phyloP scores from a whole-genome alignment of 64 coral and sea anemone genomes.

The Pocillopora verrucosa region DNA sequence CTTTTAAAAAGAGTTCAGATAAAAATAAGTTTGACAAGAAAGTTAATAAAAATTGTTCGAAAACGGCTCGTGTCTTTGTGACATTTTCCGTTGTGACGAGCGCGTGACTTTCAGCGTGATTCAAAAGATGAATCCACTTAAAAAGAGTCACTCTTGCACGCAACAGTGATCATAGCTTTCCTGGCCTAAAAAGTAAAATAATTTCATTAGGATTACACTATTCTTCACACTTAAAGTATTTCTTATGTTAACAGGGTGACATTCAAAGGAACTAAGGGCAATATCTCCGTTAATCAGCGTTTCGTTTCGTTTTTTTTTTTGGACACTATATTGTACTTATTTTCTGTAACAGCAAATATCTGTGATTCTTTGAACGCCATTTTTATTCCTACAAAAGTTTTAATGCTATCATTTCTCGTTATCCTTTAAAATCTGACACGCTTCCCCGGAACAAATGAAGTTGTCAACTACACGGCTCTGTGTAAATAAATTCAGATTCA shows the following conservation, averaged over 20 bases:
- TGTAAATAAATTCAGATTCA: not conserved
- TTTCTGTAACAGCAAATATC: too few species aligned
- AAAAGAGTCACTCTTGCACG: not conserved
- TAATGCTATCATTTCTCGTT: too few species aligned
- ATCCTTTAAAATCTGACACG: too few species aligned
- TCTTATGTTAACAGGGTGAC: too few species aligned
- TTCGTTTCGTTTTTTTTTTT: too few species aligned
- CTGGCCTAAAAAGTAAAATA: not conserved
- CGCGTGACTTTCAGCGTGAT: slow-evolving; percentile 21
- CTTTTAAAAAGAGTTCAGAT: not conserved
- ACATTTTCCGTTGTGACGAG: not conserved
- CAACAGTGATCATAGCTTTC: not conserved
- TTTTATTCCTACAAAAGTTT: too few species aligned
- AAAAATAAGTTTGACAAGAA: not conserved
- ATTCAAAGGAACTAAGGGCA: too few species aligned
- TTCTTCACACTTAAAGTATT: too few species aligned
- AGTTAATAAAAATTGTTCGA: not conserved
- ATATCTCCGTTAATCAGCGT: too few species aligned
- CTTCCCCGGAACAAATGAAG: not conserved
- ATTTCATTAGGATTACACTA: not conserved
- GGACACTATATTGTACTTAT: too few species aligned
- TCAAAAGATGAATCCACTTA: not conserved
- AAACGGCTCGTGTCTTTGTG: too few species aligned
- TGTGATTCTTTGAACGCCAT: too few species aligned
- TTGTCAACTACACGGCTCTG: not conserved